Conservation (phyloP, 2,113 vertebrate genomes). For the Sterrhoptilus dennistouni region DNA sequence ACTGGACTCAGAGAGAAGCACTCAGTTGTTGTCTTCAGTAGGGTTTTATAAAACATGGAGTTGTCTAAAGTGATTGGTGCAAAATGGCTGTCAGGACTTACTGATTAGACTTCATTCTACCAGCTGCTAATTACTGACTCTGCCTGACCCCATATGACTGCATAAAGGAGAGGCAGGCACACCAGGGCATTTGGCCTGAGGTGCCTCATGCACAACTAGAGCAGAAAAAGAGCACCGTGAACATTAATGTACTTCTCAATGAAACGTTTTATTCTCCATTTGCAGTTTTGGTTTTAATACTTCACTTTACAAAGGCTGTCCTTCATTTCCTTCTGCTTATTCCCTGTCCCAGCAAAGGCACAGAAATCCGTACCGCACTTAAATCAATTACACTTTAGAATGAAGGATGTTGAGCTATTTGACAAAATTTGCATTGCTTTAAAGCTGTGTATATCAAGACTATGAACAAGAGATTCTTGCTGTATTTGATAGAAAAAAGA, state of each 20-base stretch:
- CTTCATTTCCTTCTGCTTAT: background rate
- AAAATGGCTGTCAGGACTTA: background rate
- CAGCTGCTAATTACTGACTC: background rate
- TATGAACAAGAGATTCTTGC: background rate
- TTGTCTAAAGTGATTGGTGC: background rate
- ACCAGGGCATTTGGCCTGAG: background rate
- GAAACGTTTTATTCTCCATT: background rate
- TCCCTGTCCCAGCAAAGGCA: background rate
- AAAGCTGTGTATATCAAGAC: background rate
- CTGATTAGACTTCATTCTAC: background rate
- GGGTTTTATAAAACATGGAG: background rate
- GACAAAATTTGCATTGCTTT: background rate
- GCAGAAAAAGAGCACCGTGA: background rate
- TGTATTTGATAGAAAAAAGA: background rate
- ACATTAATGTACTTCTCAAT: background rate
- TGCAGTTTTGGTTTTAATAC: slow-evolving; percentile 1
- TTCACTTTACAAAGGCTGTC: background rate
- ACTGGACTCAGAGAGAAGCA: background rate
- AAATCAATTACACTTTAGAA: background rate
- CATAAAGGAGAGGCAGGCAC: background rate
- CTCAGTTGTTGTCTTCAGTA: background rate
- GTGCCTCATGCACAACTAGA: background rate
- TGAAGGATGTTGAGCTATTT: background rate
- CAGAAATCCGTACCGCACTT: background rate
- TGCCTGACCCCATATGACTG: background rate